Conservation (phyloP, 2,113 vertebrate species). For the Oryzias melastigma region DNA sequence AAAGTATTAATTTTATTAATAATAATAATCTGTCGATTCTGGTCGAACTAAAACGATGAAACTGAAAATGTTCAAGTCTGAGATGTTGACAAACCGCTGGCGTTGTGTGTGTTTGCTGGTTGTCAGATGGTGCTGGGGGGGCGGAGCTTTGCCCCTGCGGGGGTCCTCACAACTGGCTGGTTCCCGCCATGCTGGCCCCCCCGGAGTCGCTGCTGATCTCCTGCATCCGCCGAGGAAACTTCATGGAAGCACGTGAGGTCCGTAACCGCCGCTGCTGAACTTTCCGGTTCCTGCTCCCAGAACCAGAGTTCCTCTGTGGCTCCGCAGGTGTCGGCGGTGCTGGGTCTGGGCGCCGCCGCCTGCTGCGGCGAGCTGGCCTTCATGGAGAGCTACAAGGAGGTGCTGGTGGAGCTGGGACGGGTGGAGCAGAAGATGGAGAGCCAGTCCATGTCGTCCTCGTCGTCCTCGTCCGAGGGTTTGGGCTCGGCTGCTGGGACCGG, state of each 20-base stretch:
- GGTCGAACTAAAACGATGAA: too few species aligned
- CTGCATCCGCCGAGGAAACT: constrained; percentile 90
- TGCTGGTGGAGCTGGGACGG: constrained; percentile 82
- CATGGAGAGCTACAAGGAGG: constrained; percentile 90
- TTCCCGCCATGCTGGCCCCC: constrained; percentile 94
- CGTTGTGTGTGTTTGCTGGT: constrained; percentile 1
- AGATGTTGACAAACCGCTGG: too few species aligned
- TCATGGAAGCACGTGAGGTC: constrained; percentile 92
- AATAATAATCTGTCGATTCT: too few species aligned
- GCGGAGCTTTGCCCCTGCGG: constrained; percentile 66
- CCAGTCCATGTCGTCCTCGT: constrained; percentile 77
- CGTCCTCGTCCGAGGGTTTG: constrained; percentile 71
- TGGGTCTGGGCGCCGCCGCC: constrained; percentile 82
- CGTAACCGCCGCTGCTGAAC: not conserved
- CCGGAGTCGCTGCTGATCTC: constrained; percentile 93
- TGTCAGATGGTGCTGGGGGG: constrained; percentile 80
- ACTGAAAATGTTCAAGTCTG: not conserved
- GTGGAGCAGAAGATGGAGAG: constrained; percentile 94
- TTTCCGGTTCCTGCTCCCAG: not conserved
- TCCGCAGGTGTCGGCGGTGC: constrained; percentile 87
- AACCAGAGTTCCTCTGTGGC: not conserved
- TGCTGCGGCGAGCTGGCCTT: constrained; percentile 89
- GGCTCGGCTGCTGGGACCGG: constrained; percentile 56
- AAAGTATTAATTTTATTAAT: too few species aligned
- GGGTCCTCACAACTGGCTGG: constrained; percentile 78